Evolutionary conservation across 2,888 invertebrate species (phyloP).

Genomic region (Tenthredo mesomela): DNA sequence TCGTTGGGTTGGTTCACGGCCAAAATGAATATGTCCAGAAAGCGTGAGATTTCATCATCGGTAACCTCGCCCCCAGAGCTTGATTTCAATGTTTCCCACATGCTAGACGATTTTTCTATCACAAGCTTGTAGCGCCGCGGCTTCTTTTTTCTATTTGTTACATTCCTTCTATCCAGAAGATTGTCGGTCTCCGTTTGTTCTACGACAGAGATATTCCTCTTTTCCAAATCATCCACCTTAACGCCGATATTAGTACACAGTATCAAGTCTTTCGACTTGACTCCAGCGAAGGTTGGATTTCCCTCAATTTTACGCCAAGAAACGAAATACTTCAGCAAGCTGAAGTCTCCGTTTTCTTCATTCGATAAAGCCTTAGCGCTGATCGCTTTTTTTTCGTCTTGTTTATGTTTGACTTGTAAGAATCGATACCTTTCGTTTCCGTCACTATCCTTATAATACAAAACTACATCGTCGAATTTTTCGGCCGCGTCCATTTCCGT

Average conservation of each 20-base stretch:
- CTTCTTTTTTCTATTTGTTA: neutral
- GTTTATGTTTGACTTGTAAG: neutral
- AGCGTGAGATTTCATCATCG: neutral
- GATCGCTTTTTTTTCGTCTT: neutral
- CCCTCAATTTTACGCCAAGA: no score
- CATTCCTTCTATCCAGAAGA: neutral
- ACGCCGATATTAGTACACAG: neutral
- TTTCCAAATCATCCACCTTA: neutral
- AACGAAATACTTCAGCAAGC: no score
- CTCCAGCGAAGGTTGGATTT: neutral
- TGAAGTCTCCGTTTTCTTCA: neutral
- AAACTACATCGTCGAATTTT: conserved; percentile 53
- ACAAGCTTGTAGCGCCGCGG: neutral
- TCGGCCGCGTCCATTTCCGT: conserved; percentile 51
- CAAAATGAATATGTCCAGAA: neutral
- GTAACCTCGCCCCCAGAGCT: neutral
- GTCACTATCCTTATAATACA: neutral
- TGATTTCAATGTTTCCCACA: neutral
- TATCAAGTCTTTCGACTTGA: neutral
- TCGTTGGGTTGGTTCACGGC: conserved; percentile 33
- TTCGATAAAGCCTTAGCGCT: neutral
- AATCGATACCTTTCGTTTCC: neutral
- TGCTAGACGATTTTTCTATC: neutral
- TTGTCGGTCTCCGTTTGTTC: neutral
- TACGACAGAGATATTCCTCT: neutral